Conservation (phyloP, 2,113 vertebrate genomes). For the Mus spicilegus region DNA sequence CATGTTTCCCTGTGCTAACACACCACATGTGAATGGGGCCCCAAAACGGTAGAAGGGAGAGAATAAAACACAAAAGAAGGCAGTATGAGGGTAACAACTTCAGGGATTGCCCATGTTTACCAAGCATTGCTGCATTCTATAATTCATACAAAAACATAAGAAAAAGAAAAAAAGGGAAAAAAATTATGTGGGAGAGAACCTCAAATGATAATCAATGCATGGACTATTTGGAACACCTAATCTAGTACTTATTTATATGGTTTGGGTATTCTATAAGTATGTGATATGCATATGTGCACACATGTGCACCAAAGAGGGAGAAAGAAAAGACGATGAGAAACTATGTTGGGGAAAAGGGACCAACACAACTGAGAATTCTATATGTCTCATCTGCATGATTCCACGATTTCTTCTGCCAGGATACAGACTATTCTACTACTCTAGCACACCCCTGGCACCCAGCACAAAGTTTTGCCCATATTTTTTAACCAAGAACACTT, state of each 20-base stretch:
- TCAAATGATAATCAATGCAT: slow-evolving; percentile 2
- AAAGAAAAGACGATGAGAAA: not conserved
- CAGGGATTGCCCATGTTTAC: slow-evolving; percentile 50
- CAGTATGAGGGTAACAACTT: not conserved
- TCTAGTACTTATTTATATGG: slow-evolving; percentile 33
- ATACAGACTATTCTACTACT: not conserved
- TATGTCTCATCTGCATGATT: not conserved
- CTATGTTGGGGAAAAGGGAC: not conserved
- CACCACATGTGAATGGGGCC: not conserved
- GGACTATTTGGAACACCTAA: slow-evolving; percentile 3
- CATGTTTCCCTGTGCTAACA: not conserved
- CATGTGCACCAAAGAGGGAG: accelerated
- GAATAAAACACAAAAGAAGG: not conserved
- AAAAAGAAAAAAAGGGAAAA: not conserved
- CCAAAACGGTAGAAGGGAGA: not conserved
- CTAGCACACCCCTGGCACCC: not conserved
- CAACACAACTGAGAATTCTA: not conserved
- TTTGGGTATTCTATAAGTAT: not conserved
- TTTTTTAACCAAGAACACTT: not conserved
- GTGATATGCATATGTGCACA: not conserved
- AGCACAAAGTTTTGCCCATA: slow-evolving; percentile 6
- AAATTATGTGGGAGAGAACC: slow-evolving; percentile 23
- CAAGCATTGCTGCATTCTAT: slow-evolving; percentile 29
- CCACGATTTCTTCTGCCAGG: not conserved
- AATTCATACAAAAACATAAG: slow-evolving; percentile 12